Conservation (phyloP, 2,113 vertebrate species). For the Daboia siamensis region DNA sequence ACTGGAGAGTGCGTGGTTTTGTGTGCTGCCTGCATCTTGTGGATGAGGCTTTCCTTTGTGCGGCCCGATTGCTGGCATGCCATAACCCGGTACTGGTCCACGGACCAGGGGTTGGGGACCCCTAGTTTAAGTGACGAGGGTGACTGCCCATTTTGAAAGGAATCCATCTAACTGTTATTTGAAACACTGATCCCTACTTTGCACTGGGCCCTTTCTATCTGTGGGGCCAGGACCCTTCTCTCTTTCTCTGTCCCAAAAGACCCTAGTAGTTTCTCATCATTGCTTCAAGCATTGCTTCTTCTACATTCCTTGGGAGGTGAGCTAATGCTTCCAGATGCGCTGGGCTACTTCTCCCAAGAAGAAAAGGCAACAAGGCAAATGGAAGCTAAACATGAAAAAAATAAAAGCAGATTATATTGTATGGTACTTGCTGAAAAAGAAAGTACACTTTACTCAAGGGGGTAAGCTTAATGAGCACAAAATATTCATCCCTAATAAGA, state of each 20-base stretch:
- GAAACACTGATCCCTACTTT: not conserved
- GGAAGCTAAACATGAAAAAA: constrained; percentile 16
- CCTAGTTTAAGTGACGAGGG: not conserved
- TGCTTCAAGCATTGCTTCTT: not conserved
- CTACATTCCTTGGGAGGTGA: not conserved
- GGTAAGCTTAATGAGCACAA: constrained; percentile 58
- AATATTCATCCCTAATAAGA: constrained; percentile 59
- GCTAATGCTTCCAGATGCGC: not conserved
- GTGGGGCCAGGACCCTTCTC: not conserved
- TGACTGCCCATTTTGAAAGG: not conserved
- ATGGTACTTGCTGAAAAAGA: constrained; percentile 17
- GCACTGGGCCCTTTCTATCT: not conserved
- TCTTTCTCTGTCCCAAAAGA: not conserved
- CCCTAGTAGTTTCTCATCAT: too few species aligned
- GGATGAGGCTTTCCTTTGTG: too few species aligned
- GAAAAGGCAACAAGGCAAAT: not conserved
- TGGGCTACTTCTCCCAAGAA: constrained; percentile 4
- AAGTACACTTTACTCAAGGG: constrained; percentile 46
- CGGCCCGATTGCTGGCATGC: too few species aligned
- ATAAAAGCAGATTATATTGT: not conserved
- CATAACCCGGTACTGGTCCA: too few species aligned
- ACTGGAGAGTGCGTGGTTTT: too few species aligned
- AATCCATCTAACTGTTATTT: not conserved
- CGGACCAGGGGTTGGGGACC: too few species aligned
- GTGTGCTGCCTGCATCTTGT: too few species aligned